Conservation (phyloP, 2,888 invertebrate genomes). For the Agelastica alni region DNA sequence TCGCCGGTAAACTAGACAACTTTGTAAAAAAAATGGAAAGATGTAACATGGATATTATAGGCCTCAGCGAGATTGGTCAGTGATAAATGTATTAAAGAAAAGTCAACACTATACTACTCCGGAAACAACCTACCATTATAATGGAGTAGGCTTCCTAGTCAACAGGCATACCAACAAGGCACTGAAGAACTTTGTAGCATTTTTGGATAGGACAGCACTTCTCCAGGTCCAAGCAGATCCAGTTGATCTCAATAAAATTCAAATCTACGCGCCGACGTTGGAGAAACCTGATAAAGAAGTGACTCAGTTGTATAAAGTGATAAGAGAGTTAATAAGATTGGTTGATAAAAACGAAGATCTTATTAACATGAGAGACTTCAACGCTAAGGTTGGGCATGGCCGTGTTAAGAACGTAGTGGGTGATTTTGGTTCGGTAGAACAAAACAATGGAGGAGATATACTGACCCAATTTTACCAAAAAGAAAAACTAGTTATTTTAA, state of each 20-base stretch:
- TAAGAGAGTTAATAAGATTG: neutral
- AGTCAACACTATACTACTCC: slow-evolving; percentile 15
- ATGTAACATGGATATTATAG: neutral
- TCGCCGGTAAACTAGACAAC: too few relatives aligned
- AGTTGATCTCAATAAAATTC: slow-evolving; percentile 12
- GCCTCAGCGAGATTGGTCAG: slow-evolving; percentile 1
- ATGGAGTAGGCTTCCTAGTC: slow-evolving; percentile 1
- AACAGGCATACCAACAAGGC: neutral
- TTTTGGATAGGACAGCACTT: slow-evolving; percentile 6
- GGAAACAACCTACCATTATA: slow-evolving; percentile 15
- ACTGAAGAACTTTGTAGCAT: slow-evolving; percentile 2
- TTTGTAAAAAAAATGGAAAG: slow-evolving; percentile 14
- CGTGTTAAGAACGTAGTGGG: neutral
- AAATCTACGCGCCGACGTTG: slow-evolving; percentile 5
- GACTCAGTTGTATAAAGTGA: neutral
- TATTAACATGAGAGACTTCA: slow-evolving; percentile 8
- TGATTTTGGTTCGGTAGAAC: neutral
- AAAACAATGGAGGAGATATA: slow-evolving; percentile 2
- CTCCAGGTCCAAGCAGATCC: slow-evolving; percentile 10
- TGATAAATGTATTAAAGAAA: slow-evolving; percentile 16
- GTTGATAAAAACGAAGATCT: neutral
- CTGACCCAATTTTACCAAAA: neutral
- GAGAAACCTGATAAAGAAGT: neutral
- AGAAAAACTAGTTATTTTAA: neutral
- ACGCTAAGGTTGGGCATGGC: slow-evolving; percentile 9